Percentiles rank a stretch among this genome's conserved stretches.
phyloP scores from a whole-genome alignment of 2,888 invertebrate species.

The Dryobota labecula region DNA sequence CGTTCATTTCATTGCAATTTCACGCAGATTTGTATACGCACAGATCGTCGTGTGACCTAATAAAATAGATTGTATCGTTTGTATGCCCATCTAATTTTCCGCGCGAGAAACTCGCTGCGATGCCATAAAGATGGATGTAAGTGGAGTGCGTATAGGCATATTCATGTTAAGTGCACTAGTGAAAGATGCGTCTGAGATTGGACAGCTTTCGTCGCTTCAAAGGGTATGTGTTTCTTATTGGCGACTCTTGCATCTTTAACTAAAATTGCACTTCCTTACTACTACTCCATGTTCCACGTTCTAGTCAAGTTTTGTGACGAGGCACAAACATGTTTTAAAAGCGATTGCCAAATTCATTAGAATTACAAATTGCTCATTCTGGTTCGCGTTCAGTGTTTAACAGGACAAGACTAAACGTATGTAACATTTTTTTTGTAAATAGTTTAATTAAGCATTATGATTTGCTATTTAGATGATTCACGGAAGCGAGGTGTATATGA shows the following conservation, averaged over 20 bases:
- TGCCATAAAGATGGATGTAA: conserved; percentile 19
- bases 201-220: background rate
- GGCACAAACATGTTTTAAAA: conserved; percentile 30
- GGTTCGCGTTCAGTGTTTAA: conserved; percentile 52
- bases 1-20: conserved; percentile 74
- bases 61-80: conserved; percentile 75
- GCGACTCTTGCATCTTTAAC: background rate
- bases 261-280: background rate
- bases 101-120: conserved; percentile 69
- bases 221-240: background rate
- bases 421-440: conserved; percentile 47
- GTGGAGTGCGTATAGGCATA: conserved; percentile 20
- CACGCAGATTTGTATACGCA: conserved; percentile 75
- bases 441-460: conserved; percentile 30
- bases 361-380: conserved; percentile 54
- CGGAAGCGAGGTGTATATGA: conserved; percentile 18
- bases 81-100: conserved; percentile 80
- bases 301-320: background rate
- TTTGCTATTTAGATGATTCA: conserved; percentile 23
- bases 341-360: conserved; percentile 39
- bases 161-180: conserved; percentile 17
- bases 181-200: conserved; percentile 17
- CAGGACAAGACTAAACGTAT: conserved; percentile 56
- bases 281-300: background rate
- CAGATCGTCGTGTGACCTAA: conserved; percentile 69